A percentile compares a stretch with the other conserved stretches of the same genome.
phyloP scores from a whole-genome alignment of 2,113 vertebrate genomes.

The Xenus cinereus region DNA sequence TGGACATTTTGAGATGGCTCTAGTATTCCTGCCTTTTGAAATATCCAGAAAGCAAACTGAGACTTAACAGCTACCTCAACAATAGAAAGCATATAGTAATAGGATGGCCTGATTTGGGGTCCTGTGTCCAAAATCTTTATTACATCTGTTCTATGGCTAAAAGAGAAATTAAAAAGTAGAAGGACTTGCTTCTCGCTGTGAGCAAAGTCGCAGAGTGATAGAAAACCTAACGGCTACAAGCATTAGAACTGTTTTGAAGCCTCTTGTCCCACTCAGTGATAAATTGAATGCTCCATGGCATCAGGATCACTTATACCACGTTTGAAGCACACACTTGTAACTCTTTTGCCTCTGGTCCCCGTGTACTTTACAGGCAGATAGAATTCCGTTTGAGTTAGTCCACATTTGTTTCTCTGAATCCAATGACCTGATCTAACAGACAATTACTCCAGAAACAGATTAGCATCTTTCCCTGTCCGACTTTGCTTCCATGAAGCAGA shows the following conservation, averaged over 20 bases:
- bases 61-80: background rate
- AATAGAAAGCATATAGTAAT: background rate
- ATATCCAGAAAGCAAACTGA: background rate
- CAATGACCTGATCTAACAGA: background rate
- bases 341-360: background rate
- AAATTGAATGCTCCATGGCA: background rate
- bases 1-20: background rate
- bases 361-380: background rate
- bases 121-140: background rate
- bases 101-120: background rate
- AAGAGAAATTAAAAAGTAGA: background rate
- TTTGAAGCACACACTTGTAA: background rate
- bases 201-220: background rate
- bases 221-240: background rate
- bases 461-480: background rate
- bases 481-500: background rate
- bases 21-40: background rate
- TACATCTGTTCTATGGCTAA: background rate
- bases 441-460: background rate
- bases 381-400: background rate
- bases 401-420: background rate
- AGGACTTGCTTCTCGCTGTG: background rate
- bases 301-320: background rate
- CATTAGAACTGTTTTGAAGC: background rate
- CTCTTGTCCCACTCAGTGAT: background rate